Base-by-base conservation (phyloP, 2,888 invertebrate species). In the Ophion ellenae region DNA sequence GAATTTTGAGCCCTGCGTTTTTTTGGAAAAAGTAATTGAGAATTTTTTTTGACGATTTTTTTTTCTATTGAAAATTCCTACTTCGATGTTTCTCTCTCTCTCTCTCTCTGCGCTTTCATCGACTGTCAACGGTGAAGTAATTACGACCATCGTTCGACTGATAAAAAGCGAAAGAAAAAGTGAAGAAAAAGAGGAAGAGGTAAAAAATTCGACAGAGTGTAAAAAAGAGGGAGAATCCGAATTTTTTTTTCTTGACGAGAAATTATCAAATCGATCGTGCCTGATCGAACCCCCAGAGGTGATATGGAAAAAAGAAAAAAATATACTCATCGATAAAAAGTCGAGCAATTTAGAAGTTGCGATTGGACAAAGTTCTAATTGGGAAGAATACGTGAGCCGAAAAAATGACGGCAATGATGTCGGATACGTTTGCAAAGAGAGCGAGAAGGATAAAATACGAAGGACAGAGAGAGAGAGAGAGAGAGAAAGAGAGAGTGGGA, bases 301-400 rank as follows among this genome's bases (percentile, higher is more conserved):
- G 10, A 53, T 45, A 24, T n/a, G 64, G 7, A 24, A 63, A 59
- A 57, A 69, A 81, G 40, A 45, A 32, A 45, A 69, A 17, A 40
- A 47, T 24, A 83, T 61, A 57, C 11, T 40, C 28, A 57, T 84
- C 57, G 57, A 59, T 45, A 45, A 61, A 64, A 57, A 63, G 84
- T 78, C 80, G 84, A 53, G 86, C 88, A 88, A 88, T 87, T 81
- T 84, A 85, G 81, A 88, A 87, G 87, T 86, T 89, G 87, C 87
- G 83, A 88, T 87, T 89, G 87, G 85, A 84, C 81, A 87, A 88
- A 88, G 86, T 88, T 88, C 86, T 87, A 87, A 88, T 88, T 88
- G 88, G 83, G 82, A 81, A 87, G 86, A 89, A 89, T 88, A 89
- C 89, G 89, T 88, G 87, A 87, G 84, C 53, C 45, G 84, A 83